Percentiles rank a stretch among this genome's conserved stretches.
Evolutionary conservation across 2,113 vertebrate genomes (phyloP).

Genomic region (Brevimyrus niger): DNA sequence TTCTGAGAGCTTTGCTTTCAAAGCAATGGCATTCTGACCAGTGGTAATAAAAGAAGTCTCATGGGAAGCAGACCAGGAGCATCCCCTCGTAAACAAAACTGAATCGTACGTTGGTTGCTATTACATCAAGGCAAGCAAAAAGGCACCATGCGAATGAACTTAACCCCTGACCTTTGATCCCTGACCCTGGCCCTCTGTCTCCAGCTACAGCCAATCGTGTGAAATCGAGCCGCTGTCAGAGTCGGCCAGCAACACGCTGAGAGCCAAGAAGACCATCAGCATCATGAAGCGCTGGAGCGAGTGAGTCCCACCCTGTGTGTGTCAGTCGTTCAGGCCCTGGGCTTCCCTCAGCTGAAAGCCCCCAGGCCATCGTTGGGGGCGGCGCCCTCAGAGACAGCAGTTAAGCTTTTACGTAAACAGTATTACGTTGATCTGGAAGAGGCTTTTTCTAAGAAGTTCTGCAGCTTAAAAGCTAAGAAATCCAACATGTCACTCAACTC

Average conservation of each 20-base stretch:
- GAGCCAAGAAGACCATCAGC: slow-evolving; percentile 84
- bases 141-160: background rate
- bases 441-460: background rate
- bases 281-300: slow-evolving; percentile 99
- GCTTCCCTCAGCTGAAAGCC: background rate
- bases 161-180: background rate
- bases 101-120: background rate
- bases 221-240: slow-evolving; percentile 92
- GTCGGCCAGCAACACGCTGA: slow-evolving; percentile 83
- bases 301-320: slow-evolving; percentile 59
- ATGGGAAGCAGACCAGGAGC: background rate
- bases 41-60: background rate
- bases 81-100: background rate
- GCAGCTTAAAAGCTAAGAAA: background rate
- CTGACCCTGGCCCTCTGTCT: background rate
- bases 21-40: background rate
- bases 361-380: background rate
- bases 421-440: background rate
- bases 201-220: slow-evolving; percentile 86
- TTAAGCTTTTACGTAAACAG: background rate
- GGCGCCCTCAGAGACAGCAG: background rate
- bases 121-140: background rate
- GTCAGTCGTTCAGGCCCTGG: background rate
- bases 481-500: background rate
- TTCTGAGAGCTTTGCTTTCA: background rate